Evolutionary conservation across 2,113 vertebrate genomes (phyloP), one percentile per base, ranked within the genome.

Genomic region (Dasyurus viverrinus): DNA sequence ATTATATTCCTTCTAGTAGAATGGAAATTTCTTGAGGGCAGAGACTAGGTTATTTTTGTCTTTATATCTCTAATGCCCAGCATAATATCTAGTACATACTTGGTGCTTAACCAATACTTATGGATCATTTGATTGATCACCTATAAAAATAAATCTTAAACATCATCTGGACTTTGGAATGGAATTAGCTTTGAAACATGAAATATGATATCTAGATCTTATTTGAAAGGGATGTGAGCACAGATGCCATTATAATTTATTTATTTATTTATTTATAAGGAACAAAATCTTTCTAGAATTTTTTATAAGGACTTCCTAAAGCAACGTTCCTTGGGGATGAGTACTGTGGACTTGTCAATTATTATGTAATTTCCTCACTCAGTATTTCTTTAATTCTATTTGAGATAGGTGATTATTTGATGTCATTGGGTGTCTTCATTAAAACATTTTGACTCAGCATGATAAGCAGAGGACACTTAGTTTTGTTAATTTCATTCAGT

Each of bases 131-230:
- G 36, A 76, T 76, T 76, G 14, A 76, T 5, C 12, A n/a, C 36
- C 14, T n/a, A 42, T 2, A 76, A 76, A 84, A 84, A 42, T 23
- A 42, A 16, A 84, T 23, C 68, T 84, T 42, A 84, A 25, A 89
- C 52, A 90, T 16, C 36, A 89, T 89, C 27, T 53, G 90, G 54
- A n/a, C 89, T 95, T 57, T 11, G 1, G 1, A 46, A 16, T 53
- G 23, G 89, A 93, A 93, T 96, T 57, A 53, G 89, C 76, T 60
- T 91, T 89, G 94, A 52, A 93, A 54, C 52, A 24, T 22, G 47
- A 53, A 30, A 26, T 55, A 91, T 26, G 53, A 55, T 3, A 57
- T 48, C 50, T 8, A n/a, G 47, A 91, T 25, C 91, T 96, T 90
- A 89, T 47, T 53, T 68, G 30, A 47, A 48, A 54, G 55, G 46